Percentiles rank a stretch among this genome's conserved stretches.
phyloP scores from a whole-genome alignment of 1,140 invertebrate species.

The Drosophila jambulina region DNA sequence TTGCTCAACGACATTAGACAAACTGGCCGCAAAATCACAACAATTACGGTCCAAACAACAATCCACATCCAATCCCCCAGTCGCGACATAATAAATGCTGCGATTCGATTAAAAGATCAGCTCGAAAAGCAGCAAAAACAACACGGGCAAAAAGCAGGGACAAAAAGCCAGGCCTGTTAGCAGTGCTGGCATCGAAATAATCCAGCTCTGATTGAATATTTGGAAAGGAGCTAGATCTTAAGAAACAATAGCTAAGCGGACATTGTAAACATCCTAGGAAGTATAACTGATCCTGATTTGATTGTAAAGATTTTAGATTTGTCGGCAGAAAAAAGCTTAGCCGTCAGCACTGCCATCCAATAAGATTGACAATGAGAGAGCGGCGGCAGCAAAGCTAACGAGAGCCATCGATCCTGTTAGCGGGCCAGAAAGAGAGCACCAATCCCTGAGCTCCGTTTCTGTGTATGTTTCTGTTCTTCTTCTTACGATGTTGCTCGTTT shows the following conservation, averaged over 20 bases:
- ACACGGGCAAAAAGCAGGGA: conserved; percentile 9
- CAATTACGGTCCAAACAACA: conserved; percentile 42
- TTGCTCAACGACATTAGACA: conserved; percentile 81
- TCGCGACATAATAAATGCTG: conserved; percentile 78
- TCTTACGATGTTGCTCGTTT: conserved; percentile 69
- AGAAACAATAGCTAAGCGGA: background rate
- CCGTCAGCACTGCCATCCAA: conserved; percentile 30
- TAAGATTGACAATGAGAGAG: conserved; percentile 74
- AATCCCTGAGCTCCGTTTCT: conserved; percentile 20
- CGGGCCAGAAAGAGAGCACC: conserved; percentile 31
- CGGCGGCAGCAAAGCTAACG: conserved; percentile 39
- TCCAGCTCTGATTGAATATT: background rate
- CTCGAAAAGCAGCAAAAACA: conserved; percentile 46
- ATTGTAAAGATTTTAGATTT: background rate
- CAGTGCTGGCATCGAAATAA: conserved; percentile 3
- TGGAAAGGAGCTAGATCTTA: too few relatives aligned
- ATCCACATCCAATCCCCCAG: conserved; percentile 47
- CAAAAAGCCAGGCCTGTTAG: conserved; percentile 13
- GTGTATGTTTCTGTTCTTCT: conserved; percentile 20
- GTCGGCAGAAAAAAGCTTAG: conserved; percentile 5
- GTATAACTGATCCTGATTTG: background rate
- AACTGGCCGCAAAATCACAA: conserved; percentile 57
- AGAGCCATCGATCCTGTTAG: conserved; percentile 53
- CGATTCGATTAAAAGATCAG: conserved; percentile 84
- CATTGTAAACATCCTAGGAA: background rate